Conservation (phyloP, 2,888 invertebrate genomes). For the Cryptocephalus moraei region DNA sequence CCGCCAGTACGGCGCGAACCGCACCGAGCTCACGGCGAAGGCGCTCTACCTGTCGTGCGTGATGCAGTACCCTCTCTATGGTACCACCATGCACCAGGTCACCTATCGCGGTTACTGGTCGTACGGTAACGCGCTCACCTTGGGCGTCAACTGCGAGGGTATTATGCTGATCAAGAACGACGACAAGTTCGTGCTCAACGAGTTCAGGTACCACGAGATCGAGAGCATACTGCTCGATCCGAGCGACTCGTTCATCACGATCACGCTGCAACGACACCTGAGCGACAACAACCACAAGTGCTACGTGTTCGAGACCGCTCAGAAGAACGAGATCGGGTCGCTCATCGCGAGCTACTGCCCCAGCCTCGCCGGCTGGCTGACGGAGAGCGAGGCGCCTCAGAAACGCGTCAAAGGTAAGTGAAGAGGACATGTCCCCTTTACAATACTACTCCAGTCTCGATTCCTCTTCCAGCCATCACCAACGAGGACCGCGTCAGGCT, state of each 20-base stretch:
- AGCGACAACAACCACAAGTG: slow-evolving; percentile 67
- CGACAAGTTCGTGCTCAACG: slow-evolving; percentile 84
- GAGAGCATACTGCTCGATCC: slow-evolving; percentile 87
- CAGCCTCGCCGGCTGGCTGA: slow-evolving; percentile 69
- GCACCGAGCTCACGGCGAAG: slow-evolving; percentile 84
- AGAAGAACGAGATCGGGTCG: slow-evolving; percentile 86
- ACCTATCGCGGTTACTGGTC: slow-evolving; percentile 92
- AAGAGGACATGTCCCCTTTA: background rate
- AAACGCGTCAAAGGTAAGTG: slow-evolving; percentile 43
- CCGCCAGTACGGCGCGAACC: slow-evolving; percentile 83
- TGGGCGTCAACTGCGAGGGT: slow-evolving; percentile 86
- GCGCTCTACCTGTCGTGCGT: slow-evolving; percentile 89
- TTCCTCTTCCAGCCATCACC: slow-evolving; percentile 50
- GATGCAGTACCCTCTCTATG: slow-evolving; percentile 84
- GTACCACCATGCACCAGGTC: slow-evolving; percentile 52
- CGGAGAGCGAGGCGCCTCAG: slow-evolving; percentile 58
- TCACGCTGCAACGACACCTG: slow-evolving; percentile 66
- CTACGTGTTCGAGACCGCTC: slow-evolving; percentile 84
- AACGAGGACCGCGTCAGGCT: slow-evolving; percentile 80
- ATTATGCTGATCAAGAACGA: slow-evolving; percentile 83
- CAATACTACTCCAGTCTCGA: slow-evolving; percentile 13
- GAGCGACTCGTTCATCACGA: slow-evolving; percentile 84
- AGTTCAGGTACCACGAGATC: slow-evolving; percentile 49
- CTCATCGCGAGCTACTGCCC: slow-evolving; percentile 88
- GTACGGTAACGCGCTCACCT: slow-evolving; percentile 62